Percentiles rank a stretch among this genome's conserved stretches.
Evolutionary conservation across 2,113 vertebrate genomes (phyloP).

Genomic region (Gymnocephalus cernua): DNA sequence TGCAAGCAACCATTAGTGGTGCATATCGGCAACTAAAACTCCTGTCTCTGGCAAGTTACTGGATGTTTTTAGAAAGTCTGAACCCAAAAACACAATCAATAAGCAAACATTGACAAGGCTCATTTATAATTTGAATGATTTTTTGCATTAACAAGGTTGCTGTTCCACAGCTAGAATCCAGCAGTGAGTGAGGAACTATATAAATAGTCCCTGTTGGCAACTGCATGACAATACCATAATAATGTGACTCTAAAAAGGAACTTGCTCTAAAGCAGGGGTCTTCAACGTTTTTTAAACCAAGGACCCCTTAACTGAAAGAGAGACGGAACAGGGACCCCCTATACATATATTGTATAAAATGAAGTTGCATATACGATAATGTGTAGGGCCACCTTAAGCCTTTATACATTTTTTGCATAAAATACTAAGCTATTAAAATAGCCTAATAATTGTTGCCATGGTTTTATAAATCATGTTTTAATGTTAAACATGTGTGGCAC

Average conservation of each 20-base stretch:
- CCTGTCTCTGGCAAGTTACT: neutral
- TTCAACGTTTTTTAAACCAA: no score
- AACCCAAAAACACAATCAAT: neutral
- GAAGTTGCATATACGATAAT: no score
- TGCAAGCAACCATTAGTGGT: neutral
- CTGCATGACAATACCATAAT: neutral
- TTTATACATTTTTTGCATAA: no score
- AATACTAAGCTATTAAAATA: no score
- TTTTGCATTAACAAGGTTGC: neutral
- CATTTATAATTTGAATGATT: neutral
- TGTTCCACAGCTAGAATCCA: neutral
- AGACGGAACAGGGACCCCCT: no score
- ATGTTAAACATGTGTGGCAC: no score
- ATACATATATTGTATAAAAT: no score
- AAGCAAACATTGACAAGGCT: neutral
- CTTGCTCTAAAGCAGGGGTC: neutral
- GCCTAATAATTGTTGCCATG: no score
- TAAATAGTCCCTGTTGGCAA: neutral
- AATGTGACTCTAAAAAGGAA: neutral
- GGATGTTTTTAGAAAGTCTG: neutral
- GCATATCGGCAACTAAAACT: neutral
- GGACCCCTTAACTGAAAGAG: no score
- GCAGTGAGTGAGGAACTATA: neutral
- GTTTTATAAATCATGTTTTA: no score
- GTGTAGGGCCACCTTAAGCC: no score